These are phyloP conservation scores for Sternarchorhynchus goeldii DNA, from an alignment of 2,797 vertebrate genomes.

Conservation along the genomic window DNA sequence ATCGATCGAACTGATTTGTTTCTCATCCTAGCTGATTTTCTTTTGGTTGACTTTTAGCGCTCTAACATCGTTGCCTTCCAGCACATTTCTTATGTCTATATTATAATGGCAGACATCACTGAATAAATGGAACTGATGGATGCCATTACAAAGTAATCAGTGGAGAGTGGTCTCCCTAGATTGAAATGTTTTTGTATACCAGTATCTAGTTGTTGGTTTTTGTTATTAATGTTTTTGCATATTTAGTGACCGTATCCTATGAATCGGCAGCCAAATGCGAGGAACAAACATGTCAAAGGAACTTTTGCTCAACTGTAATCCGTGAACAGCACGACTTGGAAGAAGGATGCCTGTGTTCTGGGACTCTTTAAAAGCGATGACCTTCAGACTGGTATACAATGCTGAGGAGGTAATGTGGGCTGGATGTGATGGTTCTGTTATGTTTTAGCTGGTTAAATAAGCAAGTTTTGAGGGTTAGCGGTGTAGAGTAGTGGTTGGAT, in stretches of 20 bases:
- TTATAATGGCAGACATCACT: constrained; percentile 45
- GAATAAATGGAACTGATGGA: constrained; percentile 48
- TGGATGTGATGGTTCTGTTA: constrained; percentile 71
- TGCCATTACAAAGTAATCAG: constrained; percentile 8
- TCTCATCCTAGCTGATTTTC: constrained; percentile 59
- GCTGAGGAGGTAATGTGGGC: constrained; percentile 59
- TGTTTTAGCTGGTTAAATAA: constrained; percentile 78
- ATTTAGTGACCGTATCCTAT: constrained; percentile 53
- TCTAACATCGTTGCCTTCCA: constrained; percentile 62
- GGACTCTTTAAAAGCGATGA: constrained; percentile 21
- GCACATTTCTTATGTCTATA: constrained; percentile 29
- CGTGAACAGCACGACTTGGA: constrained; percentile 31
- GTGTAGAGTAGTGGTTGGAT: constrained; percentile 75
- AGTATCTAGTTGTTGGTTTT: constrained; percentile 59
- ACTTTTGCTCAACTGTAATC: constrained; percentile 60
- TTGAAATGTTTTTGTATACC: constrained; percentile 30
- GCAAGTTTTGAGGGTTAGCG: constrained; percentile 74
- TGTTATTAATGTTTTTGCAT: constrained; percentile 62
- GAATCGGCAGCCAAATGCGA: constrained; percentile 68
- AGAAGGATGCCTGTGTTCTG: constrained; percentile 39
- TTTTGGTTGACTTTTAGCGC: constrained; percentile 55
- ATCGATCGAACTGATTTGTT: constrained; percentile 66
- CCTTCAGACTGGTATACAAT: constrained; percentile 25
- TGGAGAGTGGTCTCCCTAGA: neutral
- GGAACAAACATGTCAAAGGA: constrained; percentile 53